Evolutionary conservation across 2,113 vertebrate genomes (phyloP).

Genomic region (Pterocles burchelli): DNA sequence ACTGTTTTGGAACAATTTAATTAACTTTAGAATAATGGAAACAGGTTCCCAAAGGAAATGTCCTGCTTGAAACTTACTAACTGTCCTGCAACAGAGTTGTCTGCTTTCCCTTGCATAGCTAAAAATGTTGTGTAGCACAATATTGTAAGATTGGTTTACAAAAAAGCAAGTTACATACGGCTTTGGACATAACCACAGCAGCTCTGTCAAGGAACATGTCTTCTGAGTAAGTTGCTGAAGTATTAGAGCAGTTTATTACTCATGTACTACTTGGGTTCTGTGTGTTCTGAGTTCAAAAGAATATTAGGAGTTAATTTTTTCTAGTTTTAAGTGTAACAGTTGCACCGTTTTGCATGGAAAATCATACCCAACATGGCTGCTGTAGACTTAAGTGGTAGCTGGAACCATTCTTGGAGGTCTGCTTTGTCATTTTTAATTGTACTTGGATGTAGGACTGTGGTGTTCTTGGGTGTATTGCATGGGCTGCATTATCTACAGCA

Average conservation of each 20-base stretch:
- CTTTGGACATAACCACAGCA: constrained; percentile 47
- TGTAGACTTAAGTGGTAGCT: constrained; percentile 79
- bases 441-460: constrained; percentile 84
- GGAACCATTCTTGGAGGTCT: constrained; percentile 81
- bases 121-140: constrained; percentile 59
- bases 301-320: constrained; percentile 68
- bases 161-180: constrained; percentile 38
- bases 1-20: not conserved
- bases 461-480: constrained; percentile 92
- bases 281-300: constrained; percentile 72
- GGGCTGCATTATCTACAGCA: constrained; percentile 87
- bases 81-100: constrained; percentile 62
- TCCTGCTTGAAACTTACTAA: constrained; percentile 15
- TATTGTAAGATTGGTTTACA: constrained; percentile 65
- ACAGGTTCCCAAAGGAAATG: constrained; percentile 17
- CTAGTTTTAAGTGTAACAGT: constrained; percentile 68
- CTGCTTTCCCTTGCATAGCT: constrained; percentile 66
- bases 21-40: constrained; percentile 15
- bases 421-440: constrained; percentile 77
- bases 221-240: constrained; percentile 70
- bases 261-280: constrained; percentile 65
- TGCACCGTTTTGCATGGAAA: constrained; percentile 81
- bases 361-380: constrained; percentile 76
- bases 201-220: constrained; percentile 56
- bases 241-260: constrained; percentile 71